A percentile compares a stretch with the other conserved stretches of the same genome.
These are phyloP conservation scores for Lepidurus apus DNA, from an alignment of 1,140 invertebrate genomes.

Conservation along the genomic window DNA sequence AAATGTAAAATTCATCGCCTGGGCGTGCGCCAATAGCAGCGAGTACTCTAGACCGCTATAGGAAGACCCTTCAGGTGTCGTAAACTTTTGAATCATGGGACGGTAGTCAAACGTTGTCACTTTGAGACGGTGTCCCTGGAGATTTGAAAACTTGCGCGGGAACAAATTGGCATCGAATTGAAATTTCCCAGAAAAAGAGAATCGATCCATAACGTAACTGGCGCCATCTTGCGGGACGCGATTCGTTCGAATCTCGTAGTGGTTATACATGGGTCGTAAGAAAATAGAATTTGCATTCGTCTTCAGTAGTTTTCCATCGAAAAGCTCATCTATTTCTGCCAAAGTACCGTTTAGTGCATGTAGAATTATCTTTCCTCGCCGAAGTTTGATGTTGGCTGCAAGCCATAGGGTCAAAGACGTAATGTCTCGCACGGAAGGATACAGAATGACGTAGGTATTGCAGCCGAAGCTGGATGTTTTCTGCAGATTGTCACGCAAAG, in stretches of 20 bases:
- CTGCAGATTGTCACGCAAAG: conserved; percentile 38
- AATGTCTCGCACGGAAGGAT: background rate
- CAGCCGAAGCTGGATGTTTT: conserved; percentile 39
- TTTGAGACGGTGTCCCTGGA: background rate
- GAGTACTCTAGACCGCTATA: background rate
- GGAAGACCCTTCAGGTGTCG: background rate
- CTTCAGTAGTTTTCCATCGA: background rate
- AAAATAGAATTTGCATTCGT: background rate
- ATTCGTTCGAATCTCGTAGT: background rate
- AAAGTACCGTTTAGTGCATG: background rate
- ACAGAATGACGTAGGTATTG: conserved; percentile 54
- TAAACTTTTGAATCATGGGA: background rate
- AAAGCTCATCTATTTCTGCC: background rate
- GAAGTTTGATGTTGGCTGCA: background rate
- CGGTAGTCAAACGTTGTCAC: background rate
- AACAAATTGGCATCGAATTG: background rate
- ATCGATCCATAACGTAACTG: background rate
- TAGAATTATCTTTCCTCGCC: background rate
- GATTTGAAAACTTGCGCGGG: background rate
- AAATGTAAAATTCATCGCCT: conserved; percentile 62
- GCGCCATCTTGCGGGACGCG: background rate
- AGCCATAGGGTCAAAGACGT: background rate
- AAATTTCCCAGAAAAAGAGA: background rate
- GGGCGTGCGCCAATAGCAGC: conserved; percentile 60
- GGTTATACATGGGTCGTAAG: background rate